Conservation (phyloP, 2,888 invertebrate species). For the Drosophila putrida region DNA sequence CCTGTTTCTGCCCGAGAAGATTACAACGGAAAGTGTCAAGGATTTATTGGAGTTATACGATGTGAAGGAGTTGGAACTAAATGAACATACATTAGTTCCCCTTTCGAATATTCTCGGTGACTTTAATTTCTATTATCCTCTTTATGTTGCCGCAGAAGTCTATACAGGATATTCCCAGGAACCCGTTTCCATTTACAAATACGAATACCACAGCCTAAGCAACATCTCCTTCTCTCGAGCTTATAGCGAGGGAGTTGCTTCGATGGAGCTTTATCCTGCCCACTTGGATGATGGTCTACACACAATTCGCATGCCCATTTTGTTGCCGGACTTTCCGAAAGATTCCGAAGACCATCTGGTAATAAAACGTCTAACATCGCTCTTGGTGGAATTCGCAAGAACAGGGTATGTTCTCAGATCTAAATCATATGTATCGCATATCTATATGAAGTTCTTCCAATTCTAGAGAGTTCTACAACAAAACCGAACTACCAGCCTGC, state of each 20-base stretch:
- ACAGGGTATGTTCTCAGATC: constrained; percentile 83
- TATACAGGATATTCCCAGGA: constrained; percentile 45
- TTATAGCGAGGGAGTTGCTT: constrained; percentile 39
- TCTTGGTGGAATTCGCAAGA: constrained; percentile 86
- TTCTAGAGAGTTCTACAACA: constrained; percentile 45
- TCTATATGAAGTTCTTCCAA: background rate
- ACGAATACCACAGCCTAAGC: constrained; percentile 84
- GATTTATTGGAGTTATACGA: constrained; percentile 55
- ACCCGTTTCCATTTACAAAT: constrained; percentile 85
- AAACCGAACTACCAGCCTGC: constrained; percentile 43
- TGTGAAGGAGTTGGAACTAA: constrained; percentile 47
- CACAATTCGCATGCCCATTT: constrained; percentile 84
- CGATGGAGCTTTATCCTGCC: constrained; percentile 74
- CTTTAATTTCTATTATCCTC: constrained; percentile 84
- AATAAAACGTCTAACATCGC: constrained; percentile 81
- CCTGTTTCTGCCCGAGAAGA: constrained; percentile 49
- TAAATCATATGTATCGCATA: background rate
- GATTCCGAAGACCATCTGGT: constrained; percentile 82
- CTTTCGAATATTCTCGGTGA: constrained; percentile 84
- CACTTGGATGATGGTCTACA: constrained; percentile 87
- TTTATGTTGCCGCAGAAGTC: constrained; percentile 76
- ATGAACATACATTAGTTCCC: constrained; percentile 54
- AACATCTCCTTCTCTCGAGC: constrained; percentile 78
- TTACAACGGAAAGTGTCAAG: constrained; percentile 9
- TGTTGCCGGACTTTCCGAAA: constrained; percentile 77